Base-by-base conservation (phyloP, 2,797 vertebrate genomes). In the Chrosomus eos region DNA sequence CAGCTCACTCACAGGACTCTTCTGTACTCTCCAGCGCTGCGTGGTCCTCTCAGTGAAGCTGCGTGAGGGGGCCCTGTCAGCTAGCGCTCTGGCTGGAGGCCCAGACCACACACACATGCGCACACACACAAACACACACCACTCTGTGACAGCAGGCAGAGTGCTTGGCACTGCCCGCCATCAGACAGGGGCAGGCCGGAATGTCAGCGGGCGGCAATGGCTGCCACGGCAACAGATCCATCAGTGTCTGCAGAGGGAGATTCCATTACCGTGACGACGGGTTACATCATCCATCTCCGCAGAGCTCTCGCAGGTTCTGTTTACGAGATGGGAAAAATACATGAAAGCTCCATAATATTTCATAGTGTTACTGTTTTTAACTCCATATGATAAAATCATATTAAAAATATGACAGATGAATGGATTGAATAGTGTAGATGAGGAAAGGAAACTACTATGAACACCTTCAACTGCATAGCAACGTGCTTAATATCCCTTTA, bases 141-240 rank as follows among this genome's bases (percentile, higher is more conserved):
- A 28, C 43, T 72, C 43, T n/a, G 53, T 80, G 84, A 83, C 85
- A 79, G 81, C 81, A 62, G 80, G 81, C 74, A 72, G 80, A 82
- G 67, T 53, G 73, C 67, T 83, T 82, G 85, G 73, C 81, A 82
- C 33, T 77, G 43, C 81, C 74, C 28, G 70, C 71, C 72, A 36
- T 84, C 75, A 85, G 84, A 83, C 84, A 43, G 82, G 62, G 87
- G 85, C 38, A 74, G 87, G 78, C 43, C 58, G 55, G 72, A 86
- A 88, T 83, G 88, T 89, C 88, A 87, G 81, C 81, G 48, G 86
- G 74, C 72, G 68, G 82, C 82, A 64, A 62, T 18, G 72, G 79
- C 74, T 80, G 78, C 77, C 83, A 81, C 87, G 75, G 80, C 80
- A 88, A 85, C 82, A 73, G 81, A 90, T 75, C 81, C 80, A 85